A percentile compares a stretch with the other conserved stretches of the same genome.
Conservation (phyloP, 2,797 vertebrate genomes). For the Spheniscus humboldti region DNA sequence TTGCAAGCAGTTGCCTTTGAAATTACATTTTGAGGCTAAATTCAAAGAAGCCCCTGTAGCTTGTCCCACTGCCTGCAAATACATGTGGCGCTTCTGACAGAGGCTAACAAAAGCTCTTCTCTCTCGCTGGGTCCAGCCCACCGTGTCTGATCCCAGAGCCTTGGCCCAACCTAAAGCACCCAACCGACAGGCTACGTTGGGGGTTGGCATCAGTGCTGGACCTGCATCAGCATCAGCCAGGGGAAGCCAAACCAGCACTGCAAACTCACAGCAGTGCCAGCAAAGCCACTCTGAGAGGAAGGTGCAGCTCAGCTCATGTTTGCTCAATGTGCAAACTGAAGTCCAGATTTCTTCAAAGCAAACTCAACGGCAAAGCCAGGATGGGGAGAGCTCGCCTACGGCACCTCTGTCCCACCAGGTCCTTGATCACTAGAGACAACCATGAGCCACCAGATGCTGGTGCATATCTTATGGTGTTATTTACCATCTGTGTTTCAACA, state of each 20-base stretch:
- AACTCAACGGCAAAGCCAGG: not conserved
- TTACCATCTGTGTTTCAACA: not conserved
- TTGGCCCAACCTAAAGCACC: not conserved
- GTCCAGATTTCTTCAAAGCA: not conserved
- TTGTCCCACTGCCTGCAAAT: not conserved
- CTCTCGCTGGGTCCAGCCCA: not conserved
- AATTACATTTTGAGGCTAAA: constrained; percentile 52
- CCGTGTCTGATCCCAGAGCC: not conserved
- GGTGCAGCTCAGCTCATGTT: not conserved
- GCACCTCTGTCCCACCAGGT: not conserved
- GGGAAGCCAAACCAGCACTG: not conserved
- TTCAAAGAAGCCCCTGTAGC: not conserved
- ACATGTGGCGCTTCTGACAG: rapidly evolving
- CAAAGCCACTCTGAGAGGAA: not conserved
- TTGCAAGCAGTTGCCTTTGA: constrained; percentile 44
- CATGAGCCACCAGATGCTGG: not conserved
- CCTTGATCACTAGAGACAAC: not conserved
- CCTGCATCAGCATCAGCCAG: not conserved
- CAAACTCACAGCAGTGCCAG: not conserved
- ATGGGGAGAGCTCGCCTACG: not conserved
- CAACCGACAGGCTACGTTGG: rapidly evolving
- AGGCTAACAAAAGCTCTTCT: not conserved
- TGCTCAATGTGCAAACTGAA: not conserved
- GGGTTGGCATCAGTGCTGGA: not conserved
- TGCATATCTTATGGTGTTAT: not conserved